phyloP scores from a whole-genome alignment of 2,113 vertebrate genomes.

The Taurulus bubalis region DNA sequence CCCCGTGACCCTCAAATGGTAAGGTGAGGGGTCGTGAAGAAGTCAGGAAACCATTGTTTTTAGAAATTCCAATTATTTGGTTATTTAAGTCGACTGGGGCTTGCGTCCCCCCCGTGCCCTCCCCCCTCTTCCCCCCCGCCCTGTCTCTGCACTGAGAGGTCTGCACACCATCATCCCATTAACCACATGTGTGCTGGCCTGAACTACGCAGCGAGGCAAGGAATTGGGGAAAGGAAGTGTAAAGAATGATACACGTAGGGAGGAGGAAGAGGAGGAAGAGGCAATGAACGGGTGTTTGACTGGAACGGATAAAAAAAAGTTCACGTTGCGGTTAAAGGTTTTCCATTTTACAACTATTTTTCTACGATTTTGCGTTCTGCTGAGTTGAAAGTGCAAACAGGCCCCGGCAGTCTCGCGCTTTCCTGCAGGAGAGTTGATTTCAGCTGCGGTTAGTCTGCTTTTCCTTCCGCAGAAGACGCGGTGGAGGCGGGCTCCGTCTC shows the following conservation, averaged over 20 bases:
- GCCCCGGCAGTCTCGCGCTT: neutral
- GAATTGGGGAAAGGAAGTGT: slow-evolving; percentile 18
- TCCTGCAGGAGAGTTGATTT: slow-evolving; percentile 18
- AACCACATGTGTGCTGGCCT: slow-evolving; percentile 75
- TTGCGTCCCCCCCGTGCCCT: slow-evolving; percentile 38
- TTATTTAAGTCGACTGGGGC: slow-evolving; percentile 78
- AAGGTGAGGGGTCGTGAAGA: slow-evolving; percentile 81
- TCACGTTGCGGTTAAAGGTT: too few species aligned
- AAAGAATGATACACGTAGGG: slow-evolving; percentile 25
- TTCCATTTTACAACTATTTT: too few species aligned
- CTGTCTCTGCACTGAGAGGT: slow-evolving; percentile 44
- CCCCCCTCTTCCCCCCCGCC: neutral
- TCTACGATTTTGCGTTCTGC: neutral
- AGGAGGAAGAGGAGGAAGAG: slow-evolving; percentile 14
- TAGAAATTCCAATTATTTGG: slow-evolving; percentile 85
- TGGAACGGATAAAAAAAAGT: slow-evolving; percentile 43
- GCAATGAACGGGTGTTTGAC: slow-evolving; percentile 48
- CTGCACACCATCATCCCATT: slow-evolving; percentile 79
- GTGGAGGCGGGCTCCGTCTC: neutral
- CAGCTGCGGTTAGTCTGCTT: slow-evolving; percentile 23
- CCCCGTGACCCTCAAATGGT: slow-evolving; percentile 71
- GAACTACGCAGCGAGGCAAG: slow-evolving; percentile 22
- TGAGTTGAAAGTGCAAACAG: slow-evolving; percentile 11
- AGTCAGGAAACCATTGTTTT: slow-evolving; percentile 87
- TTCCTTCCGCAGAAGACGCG: slow-evolving; percentile 15